Percentiles rank a stretch among this genome's conserved stretches.
These are phyloP conservation scores for Cylas formicarius DNA, from an alignment of 1,140 invertebrate genomes.

Conservation along the genomic window DNA sequence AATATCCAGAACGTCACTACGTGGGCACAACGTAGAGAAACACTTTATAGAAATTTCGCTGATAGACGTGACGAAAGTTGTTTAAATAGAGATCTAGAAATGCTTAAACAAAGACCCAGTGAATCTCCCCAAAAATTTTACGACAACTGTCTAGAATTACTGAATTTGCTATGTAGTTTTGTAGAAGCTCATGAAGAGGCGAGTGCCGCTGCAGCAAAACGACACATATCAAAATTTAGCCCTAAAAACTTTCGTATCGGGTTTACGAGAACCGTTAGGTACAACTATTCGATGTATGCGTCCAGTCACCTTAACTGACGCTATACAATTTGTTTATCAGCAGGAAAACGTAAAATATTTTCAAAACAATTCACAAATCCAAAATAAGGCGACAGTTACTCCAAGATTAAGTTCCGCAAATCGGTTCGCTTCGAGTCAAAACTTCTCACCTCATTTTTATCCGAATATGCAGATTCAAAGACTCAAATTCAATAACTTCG, in stretches of 20 bases:
- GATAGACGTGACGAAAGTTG: conserved; percentile 6
- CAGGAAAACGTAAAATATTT: conserved; percentile 15
- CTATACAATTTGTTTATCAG: conserved; percentile 9
- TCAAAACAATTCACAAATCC: conserved; percentile 2
- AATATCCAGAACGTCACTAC: conserved; percentile 10
- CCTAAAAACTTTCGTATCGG: conserved; percentile 15
- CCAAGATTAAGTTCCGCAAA: background rate
- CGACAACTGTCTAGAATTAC: conserved; percentile 4
- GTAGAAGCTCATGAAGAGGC: conserved; percentile 1
- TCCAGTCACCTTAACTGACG: conserved; percentile 3
- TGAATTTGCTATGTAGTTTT: conserved; percentile 10
- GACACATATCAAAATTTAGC: conserved; percentile 10
- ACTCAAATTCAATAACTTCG: too few relatives aligned
- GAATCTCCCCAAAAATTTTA: conserved; percentile 12
- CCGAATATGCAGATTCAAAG: too few relatives aligned
- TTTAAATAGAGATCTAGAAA: conserved; percentile 4
- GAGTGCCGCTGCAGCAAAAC: conserved; percentile 1
- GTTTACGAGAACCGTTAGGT: conserved; percentile 7
- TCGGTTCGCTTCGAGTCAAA: background rate
- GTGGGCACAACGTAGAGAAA: conserved; percentile 1
- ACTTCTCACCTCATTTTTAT: background rate
- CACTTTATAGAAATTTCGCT: conserved; percentile 7
- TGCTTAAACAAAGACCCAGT: conserved; percentile 12
- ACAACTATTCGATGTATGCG: conserved; percentile 9
- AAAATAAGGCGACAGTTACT: background rate